Conservation (phyloP, 2,113 vertebrate species). For the Microtus montanus region DNA sequence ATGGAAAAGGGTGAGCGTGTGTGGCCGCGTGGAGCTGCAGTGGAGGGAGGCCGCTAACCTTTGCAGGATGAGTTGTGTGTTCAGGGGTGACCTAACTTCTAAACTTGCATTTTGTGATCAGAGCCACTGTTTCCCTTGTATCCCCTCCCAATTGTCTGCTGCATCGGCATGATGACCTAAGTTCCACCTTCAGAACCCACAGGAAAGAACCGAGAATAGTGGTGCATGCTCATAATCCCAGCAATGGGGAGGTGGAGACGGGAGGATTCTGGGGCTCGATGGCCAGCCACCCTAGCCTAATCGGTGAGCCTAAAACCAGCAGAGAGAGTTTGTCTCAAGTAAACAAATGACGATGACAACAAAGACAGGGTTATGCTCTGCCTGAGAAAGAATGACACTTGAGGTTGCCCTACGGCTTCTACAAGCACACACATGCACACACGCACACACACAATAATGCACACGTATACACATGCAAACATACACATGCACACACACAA, state of each 20-base stretch:
- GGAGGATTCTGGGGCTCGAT: neutral
- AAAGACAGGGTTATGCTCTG: neutral
- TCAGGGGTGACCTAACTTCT: neutral
- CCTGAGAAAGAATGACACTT: neutral
- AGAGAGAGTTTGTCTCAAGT: neutral
- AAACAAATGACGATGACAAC: neutral
- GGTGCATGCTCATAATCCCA: neutral
- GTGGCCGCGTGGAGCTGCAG: accelerated
- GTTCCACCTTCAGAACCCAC: neutral
- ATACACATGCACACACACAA: neutral
- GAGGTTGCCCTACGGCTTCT: neutral
- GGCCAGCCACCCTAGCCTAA: neutral
- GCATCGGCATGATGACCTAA: too few relatives aligned
- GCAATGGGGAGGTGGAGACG: neutral
- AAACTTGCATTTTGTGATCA: neutral
- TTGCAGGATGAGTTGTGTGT: neutral
- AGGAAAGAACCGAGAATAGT: neutral
- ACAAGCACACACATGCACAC: accelerated
- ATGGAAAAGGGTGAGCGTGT: neutral
- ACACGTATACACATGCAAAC: neutral
- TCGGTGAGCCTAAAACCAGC: neutral
- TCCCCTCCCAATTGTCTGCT: neutral
- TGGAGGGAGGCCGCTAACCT: neutral
- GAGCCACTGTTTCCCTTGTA: neutral
- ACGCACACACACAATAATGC: neutral